These are phyloP conservation scores for Napeogenes inachia DNA, from an alignment of 2,888 invertebrate genomes.

Conservation along the genomic window DNA sequence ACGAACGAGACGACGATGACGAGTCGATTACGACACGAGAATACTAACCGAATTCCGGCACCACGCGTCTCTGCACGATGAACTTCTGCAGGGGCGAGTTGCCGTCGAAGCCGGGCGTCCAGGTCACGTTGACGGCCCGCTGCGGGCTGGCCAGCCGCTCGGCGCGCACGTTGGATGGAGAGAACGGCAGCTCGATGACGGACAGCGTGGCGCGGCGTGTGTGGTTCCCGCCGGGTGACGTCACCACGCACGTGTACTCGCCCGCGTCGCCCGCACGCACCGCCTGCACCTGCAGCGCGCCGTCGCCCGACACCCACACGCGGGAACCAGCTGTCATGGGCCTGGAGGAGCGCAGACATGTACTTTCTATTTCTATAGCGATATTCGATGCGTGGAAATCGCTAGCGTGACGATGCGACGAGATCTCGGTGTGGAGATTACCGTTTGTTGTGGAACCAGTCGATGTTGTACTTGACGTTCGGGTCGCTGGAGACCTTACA, in stretches of 20 bases:
- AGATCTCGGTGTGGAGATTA: constrained; percentile 61
- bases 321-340: constrained; percentile 80
- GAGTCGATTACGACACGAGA: neutral
- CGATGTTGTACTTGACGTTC: constrained; percentile 88
- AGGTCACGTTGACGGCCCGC: constrained; percentile 91
- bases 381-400: too few relatives aligned
- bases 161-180: constrained; percentile 92
- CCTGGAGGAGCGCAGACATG: constrained; percentile 36
- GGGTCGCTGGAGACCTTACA: constrained; percentile 97
- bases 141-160: constrained; percentile 79
- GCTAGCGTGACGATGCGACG: too few relatives aligned
- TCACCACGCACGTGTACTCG: constrained; percentile 92
- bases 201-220: constrained; percentile 87
- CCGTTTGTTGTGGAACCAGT: constrained; percentile 93
- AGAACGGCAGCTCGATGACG: constrained; percentile 95
- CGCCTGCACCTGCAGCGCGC: constrained; percentile 91
- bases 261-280: constrained; percentile 96
- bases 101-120: constrained; percentile 98
- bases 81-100: constrained; percentile 96
- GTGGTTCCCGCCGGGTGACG: constrained; percentile 95
- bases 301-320: constrained; percentile 86
- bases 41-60: constrained; percentile 88
- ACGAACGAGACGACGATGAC: neutral
- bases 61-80: constrained; percentile 93
- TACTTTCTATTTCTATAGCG: neutral